A percentile compares a stretch with the other conserved stretches of the same genome.
phyloP scores from a whole-genome alignment of 2,797 vertebrate species.

The Eutrigla gurnardus region DNA sequence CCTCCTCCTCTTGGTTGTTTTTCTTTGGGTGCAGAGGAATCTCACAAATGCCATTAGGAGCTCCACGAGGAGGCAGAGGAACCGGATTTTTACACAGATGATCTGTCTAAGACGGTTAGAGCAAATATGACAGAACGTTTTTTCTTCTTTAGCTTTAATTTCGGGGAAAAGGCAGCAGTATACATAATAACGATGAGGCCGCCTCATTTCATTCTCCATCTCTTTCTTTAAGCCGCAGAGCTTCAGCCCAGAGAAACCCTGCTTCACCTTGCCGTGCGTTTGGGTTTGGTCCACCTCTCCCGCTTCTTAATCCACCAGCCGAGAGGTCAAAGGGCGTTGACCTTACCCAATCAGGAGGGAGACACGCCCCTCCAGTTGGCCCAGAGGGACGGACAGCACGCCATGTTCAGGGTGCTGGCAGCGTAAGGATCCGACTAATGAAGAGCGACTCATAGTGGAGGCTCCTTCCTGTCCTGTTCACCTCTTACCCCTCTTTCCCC shows the following conservation, averaged over 20 bases:
- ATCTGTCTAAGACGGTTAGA: no score
- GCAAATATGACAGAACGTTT: no score
- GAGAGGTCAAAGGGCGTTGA: constrained; percentile 78
- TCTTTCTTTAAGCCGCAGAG: constrained; percentile 66
- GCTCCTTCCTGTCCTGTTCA: background rate
- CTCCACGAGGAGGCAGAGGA: no score
- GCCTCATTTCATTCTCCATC: background rate
- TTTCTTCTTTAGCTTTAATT: no score
- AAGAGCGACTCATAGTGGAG: background rate
- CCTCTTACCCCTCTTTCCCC: background rate
- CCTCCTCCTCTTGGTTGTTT: no score
- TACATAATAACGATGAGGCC: background rate
- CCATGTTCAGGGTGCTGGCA: constrained; percentile 75
- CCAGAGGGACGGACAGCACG: constrained; percentile 72
- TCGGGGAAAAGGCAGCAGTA: background rate
- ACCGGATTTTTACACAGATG: no score
- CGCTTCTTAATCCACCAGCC: constrained; percentile 85
- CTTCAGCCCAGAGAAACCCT: constrained; percentile 81
- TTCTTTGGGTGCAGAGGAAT: no score
- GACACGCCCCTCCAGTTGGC: constrained; percentile 84
- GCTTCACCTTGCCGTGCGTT: constrained; percentile 85
- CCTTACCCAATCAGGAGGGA: constrained; percentile 82
- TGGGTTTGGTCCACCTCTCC: constrained; percentile 86
- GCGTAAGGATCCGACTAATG: constrained; percentile 74
- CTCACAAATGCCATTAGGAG: no score